A percentile compares a stretch with the other conserved stretches of the same genome.
These are phyloP conservation scores for Fragum fragum DNA, from an alignment of 2,888 invertebrate genomes.

Conservation along the genomic window DNA sequence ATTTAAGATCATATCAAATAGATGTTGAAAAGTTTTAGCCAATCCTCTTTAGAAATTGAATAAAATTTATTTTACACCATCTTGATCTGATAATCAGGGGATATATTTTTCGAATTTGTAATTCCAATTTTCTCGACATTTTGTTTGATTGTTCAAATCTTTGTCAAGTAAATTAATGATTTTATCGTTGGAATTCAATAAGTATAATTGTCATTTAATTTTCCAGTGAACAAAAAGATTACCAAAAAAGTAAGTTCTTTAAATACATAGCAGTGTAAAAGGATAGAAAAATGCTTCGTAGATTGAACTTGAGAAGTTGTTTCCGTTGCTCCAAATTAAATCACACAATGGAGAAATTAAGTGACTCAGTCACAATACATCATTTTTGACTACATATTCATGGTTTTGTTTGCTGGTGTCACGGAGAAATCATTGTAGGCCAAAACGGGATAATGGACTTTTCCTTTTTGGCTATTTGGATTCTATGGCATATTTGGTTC, in stretches of 20 bases:
- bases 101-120: too few species aligned
- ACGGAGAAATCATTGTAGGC: constrained; percentile 7
- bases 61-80: too few species aligned
- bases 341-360: constrained; percentile 5
- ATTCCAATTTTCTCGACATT: too few species aligned
- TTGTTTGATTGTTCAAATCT: too few species aligned
- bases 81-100: too few species aligned
- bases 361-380: constrained; percentile 29
- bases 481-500: too few species aligned
- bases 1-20: too few species aligned
- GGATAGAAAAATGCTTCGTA: constrained; percentile 15
- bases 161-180: too few species aligned
- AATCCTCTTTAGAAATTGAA: too few species aligned
- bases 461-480: not conserved
- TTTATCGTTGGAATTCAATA: too few species aligned
- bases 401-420: constrained; percentile 12
- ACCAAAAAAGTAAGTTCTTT: not conserved
- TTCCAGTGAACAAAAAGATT: not conserved
- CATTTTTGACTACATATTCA: constrained; percentile 24
- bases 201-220: too few species aligned
- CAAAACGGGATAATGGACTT: constrained; percentile 1
- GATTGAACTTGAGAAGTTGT: constrained; percentile 25
- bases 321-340: constrained; percentile 18
- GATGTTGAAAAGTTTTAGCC: too few species aligned
- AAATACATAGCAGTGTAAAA: not conserved